A percentile compares a stretch with the other conserved stretches of the same genome.
Evolutionary conservation across 2,888 invertebrate species (phyloP).

Genomic region (Frankliniella intonsa): DNA sequence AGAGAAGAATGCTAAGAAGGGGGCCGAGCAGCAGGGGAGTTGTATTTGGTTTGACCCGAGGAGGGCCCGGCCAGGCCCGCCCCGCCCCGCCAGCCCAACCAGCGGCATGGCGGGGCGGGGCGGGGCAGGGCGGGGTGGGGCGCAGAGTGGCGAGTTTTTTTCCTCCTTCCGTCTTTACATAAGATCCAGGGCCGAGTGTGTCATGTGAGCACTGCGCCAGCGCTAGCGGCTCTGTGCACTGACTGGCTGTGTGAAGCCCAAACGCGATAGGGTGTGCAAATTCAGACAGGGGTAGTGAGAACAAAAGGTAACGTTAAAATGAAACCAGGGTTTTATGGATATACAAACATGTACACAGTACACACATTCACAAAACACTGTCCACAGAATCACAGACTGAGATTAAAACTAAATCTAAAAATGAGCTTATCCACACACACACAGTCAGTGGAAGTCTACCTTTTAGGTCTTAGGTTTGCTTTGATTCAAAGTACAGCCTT

Average conservation of each 20-base stretch:
- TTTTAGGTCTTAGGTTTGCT: slow-evolving; percentile 1
- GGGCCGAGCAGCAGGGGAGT: too few relatives aligned
- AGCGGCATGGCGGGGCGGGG: too few relatives aligned
- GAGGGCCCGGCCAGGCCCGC: too few relatives aligned
- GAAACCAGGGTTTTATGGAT: slow-evolving; percentile 24
- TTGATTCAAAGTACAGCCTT: slow-evolving; percentile 23
- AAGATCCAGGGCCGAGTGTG: neutral
- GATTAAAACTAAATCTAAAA: slow-evolving; percentile 17
- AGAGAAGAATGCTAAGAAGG: too few relatives aligned
- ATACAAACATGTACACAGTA: slow-evolving; percentile 7
- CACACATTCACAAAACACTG: slow-evolving; percentile 22
- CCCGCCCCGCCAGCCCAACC: too few relatives aligned
- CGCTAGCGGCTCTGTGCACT: too few relatives aligned
- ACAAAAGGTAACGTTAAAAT: slow-evolving; percentile 5
- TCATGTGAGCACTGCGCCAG: too few relatives aligned
- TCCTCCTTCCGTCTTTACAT: neutral
- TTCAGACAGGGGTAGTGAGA: neutral
- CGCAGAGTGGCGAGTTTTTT: neutral
- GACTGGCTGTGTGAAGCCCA: too few relatives aligned
- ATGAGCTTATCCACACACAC: neutral
- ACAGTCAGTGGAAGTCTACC: neutral
- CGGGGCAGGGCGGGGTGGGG: too few relatives aligned
- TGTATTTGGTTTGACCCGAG: too few relatives aligned
- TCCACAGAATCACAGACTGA: slow-evolving; percentile 23
- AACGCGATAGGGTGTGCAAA: too few relatives aligned